These are phyloP conservation scores for Ochotona curzoniae DNA, from an alignment of 2,113 vertebrate species.

Conservation along the genomic window DNA sequence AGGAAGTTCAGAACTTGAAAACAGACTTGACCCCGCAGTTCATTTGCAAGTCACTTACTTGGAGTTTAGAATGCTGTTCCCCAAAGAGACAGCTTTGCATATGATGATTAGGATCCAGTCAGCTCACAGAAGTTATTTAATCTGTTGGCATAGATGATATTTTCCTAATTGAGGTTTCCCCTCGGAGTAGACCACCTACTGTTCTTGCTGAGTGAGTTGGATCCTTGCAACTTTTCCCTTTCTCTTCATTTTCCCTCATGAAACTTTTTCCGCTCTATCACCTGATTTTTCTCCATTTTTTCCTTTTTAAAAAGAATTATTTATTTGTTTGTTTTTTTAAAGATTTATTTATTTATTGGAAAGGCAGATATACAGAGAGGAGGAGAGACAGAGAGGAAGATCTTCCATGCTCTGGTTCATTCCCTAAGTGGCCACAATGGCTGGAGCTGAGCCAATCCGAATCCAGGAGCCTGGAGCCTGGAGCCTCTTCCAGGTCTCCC, in stretches of 20 bases:
- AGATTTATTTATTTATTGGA: too few relatives aligned
- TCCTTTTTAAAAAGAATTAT: not conserved
- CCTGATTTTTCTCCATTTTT: slow-evolving; percentile 13
- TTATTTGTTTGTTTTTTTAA: too few relatives aligned
- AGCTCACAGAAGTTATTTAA: slow-evolving; percentile 34
- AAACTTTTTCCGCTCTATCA: not conserved
- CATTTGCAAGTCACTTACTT: slow-evolving; percentile 58
- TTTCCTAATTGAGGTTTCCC: slow-evolving; percentile 22
- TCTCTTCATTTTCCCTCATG: not conserved
- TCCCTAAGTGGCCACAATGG: too few relatives aligned
- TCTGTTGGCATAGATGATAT: slow-evolving; percentile 7
- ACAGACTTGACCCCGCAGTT: slow-evolving; percentile 53
- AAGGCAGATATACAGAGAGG: too few relatives aligned
- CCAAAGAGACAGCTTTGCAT: not conserved
- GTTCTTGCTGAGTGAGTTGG: not conserved
- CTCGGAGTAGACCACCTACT: slow-evolving; percentile 31
- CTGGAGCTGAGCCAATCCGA: too few relatives aligned
- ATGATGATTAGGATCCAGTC: slow-evolving; percentile 28
- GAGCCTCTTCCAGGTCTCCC: too few relatives aligned
- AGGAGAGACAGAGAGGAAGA: too few relatives aligned
- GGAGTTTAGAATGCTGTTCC: slow-evolving; percentile 46
- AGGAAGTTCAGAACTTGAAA: slow-evolving; percentile 62
- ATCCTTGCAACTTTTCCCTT: not conserved
- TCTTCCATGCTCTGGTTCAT: too few relatives aligned
- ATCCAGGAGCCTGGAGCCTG: too few relatives aligned